These are phyloP conservation scores for Limnephilus auricula DNA, from an alignment of 2,888 invertebrate species.

Conservation along the genomic window DNA sequence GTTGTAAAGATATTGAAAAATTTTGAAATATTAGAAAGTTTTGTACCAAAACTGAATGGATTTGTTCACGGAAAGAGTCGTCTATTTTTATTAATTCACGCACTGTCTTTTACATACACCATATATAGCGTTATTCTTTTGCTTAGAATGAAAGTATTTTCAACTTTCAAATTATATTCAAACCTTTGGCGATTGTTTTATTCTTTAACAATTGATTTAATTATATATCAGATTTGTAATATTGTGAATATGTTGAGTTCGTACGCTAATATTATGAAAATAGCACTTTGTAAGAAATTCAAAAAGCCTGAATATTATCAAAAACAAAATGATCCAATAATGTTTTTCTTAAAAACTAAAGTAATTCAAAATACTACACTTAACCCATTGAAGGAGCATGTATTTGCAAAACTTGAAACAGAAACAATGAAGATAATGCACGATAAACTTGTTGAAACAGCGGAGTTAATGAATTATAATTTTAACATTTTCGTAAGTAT, in stretches of 20 bases:
- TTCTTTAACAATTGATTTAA: not conserved
- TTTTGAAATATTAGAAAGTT: not conserved
- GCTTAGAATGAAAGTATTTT: not conserved
- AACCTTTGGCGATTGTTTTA: not conserved
- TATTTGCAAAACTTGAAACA: not conserved
- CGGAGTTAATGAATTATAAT: not conserved
- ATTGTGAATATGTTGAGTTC: not conserved
- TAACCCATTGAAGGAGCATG: not conserved
- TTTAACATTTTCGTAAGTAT: not conserved
- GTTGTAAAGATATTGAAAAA: not conserved
- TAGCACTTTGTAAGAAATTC: not conserved
- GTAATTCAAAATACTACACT: not conserved
- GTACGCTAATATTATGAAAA: not conserved
- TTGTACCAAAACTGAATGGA: not conserved
- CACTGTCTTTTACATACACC: not conserved
- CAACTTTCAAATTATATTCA: not conserved
- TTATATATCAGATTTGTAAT: not conserved
- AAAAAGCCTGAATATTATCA: not conserved
- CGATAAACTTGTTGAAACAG: not conserved
- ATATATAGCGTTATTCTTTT: not conserved
- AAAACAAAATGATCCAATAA: not conserved
- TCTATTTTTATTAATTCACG: not conserved
- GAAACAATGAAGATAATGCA: not conserved
- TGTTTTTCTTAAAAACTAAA: not conserved
- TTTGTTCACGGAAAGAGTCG: not conserved